Base-by-base conservation (phyloP, 2,888 invertebrate species). In the Drosophila affinis region DNA sequence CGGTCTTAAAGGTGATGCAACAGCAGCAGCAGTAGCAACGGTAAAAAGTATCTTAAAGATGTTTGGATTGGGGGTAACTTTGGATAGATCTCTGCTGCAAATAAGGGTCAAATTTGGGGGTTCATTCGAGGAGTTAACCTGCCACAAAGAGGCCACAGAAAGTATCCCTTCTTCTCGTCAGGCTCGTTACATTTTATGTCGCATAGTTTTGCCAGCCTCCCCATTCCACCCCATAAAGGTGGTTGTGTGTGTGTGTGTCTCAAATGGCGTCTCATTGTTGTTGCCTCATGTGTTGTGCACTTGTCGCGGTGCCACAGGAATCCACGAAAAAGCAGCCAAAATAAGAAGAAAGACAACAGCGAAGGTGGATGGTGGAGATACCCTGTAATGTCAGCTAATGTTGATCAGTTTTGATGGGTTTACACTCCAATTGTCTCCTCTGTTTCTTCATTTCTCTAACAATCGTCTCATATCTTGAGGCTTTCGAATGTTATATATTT, bases 141-240 rank as follows among this genome's bases (percentile, higher is more conserved):
- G 45, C 32, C 65, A 39, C 34, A 51, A 60, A 69, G 55, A 52
- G 56, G 47, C 58, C 57, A 48, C 68, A 29, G 21, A 53, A 52
- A 60, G 59, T 58, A 47, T 69, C 21, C 62, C 53, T 24, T 29
- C 29, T 53, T 47, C 27, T 45, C 34, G 54, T 39, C 72, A 59
- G 59, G 47, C 72, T 63, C 61, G 68, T 67, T 54, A 57, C 73
- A 72, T 72, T 70, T 71, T 62, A 59, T 75, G 63, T 64, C 39
- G 64, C 68, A 60, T 65, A 62, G 58, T 62, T 75, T 63, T 51
- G 62, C 56, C 48, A 45, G 54, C 46, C 56, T 48, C 61, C 48
- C 59, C 58, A 46, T 63, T 59, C 69, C 65, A 49, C 60, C 64
- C 59, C 62, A 73, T 62, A 51, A 47, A 53, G 46, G 57, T 54